Base-by-base conservation (phyloP, 2,797 vertebrate species). In the Gallinago solitaria region DNA sequence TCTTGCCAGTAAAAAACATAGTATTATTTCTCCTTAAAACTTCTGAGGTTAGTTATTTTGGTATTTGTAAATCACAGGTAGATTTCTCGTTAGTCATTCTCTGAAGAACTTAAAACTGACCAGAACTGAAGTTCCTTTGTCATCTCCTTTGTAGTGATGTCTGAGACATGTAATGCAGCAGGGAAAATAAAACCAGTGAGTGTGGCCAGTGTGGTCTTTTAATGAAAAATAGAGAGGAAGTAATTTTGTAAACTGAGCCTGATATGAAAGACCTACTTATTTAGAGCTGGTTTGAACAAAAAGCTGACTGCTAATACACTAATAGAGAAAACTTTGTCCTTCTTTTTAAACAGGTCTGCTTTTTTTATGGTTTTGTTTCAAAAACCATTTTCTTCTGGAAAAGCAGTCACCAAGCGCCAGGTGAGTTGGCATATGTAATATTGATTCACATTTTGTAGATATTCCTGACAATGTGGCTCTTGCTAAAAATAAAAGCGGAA, bases 341-440 rank as follows among this genome's bases (percentile, higher is more conserved):
- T 94, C 65, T 32, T 41, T 74, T 95, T 77, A 33, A 33, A 92
- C 96, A 99, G 99, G 97, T 99, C 98, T 98, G 99, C 99, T 11
- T 89, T 99, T 97, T 97, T 99, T 97, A 98, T 99, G 97, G 98
- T 99, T 98, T 99, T 99, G 97, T 99, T 99, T 98, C 99, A 99
- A 99, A 99, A 99, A 93, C 99, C 99, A 15, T 99, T 99, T 97
- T 99, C 99, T 67, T 99, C 99, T 94, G 99, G 99, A 81, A 99
- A 99, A 98, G 96, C 94, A 48, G 97, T 99, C 95, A 99, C 99
- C 39, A 99, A 98, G 96, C 98, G 96, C 96, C 99, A 99, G 99
- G 99, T 99, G 91, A 97, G 98, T 93, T 87, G 60, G 61, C 24
- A 7, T 61, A 17, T 8, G 12, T 76, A 65, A 16, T n/a, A 43